Conservation (phyloP, 1,140 invertebrate genomes). For the Metaphire vulgaris region DNA sequence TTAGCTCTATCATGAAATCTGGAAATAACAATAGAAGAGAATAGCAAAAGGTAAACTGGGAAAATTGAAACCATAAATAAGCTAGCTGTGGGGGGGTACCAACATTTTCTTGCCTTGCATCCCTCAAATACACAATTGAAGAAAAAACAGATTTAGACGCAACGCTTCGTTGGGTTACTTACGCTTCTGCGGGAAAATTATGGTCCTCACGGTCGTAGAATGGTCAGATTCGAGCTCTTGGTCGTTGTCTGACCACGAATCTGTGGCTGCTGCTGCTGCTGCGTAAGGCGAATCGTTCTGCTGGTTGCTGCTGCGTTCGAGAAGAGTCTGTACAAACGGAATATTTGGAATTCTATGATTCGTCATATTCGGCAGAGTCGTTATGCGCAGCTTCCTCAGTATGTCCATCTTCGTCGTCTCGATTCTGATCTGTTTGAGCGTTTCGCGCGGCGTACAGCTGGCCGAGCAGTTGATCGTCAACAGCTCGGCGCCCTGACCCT, state of each 20-base stretch:
- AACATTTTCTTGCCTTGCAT: no score
- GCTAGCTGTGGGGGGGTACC: no score
- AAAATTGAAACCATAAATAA: no score
- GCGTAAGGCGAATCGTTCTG: not conserved
- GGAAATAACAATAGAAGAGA: no score
- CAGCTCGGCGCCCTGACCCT: not conserved
- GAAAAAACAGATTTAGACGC: no score
- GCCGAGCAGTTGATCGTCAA: not conserved
- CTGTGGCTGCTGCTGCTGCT: not conserved
- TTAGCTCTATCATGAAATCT: no score
- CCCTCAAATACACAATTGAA: no score
- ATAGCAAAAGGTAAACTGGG: no score
- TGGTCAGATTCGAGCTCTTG: not conserved
- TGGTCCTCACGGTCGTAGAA: not conserved
- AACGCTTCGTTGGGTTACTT: no score
- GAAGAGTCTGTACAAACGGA: slow-evolving; percentile 2
- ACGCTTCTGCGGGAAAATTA: not conserved
- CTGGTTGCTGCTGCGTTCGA: not conserved
- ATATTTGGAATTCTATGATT: slow-evolving; percentile 2
- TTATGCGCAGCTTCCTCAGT: slow-evolving; percentile 66
- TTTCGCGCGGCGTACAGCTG: not conserved
- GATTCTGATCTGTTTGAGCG: not conserved
- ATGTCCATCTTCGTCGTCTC: slow-evolving; percentile 76
- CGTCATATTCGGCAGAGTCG: slow-evolving; percentile 62
- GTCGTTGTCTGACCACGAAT: no score